phyloP scores from a whole-genome alignment of 1,140 invertebrate genomes.

The Drosophila biarmipes region DNA sequence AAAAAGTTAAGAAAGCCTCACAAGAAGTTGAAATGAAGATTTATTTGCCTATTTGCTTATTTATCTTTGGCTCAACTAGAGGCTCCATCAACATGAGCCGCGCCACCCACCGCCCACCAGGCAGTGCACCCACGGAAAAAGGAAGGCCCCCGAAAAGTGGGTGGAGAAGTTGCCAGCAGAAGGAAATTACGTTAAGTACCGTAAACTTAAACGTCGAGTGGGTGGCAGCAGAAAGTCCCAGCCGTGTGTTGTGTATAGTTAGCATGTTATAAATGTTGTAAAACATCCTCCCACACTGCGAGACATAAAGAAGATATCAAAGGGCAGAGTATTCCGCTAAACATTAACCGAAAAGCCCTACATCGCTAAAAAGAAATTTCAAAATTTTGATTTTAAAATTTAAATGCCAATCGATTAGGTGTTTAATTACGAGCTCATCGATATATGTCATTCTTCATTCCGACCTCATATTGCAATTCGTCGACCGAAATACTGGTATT shows the following conservation, averaged over 20 bases:
- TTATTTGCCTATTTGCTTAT: constrained; percentile 82
- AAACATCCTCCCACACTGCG: constrained; percentile 35
- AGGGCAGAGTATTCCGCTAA: not conserved
- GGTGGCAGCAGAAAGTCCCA: constrained; percentile 1
- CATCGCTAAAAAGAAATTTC: not conserved
- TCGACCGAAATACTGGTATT: too few species aligned
- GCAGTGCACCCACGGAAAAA: not conserved
- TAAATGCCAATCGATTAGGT: too few species aligned
- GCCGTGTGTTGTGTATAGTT: constrained; percentile 53
- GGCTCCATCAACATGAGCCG: constrained; percentile 9
- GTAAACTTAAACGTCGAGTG: constrained; percentile 63
- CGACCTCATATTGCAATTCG: too few species aligned
- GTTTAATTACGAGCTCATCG: too few species aligned
- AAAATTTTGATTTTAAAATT: too few species aligned
- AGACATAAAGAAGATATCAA: constrained; percentile 8
- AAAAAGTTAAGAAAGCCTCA: constrained; percentile 63
- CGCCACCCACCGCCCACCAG: not conserved
- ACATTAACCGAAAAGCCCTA: not conserved
- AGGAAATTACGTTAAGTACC: constrained; percentile 68
- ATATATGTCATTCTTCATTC: too few species aligned
- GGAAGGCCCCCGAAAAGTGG: not conserved
- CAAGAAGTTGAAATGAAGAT: constrained; percentile 81
- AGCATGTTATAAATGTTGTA: constrained; percentile 67
- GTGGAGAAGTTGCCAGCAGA: constrained; percentile 30
- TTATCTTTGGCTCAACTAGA: constrained; percentile 71